Conservation (phyloP, 1,140 invertebrate genomes). For the Leptopilina boulardi region DNA sequence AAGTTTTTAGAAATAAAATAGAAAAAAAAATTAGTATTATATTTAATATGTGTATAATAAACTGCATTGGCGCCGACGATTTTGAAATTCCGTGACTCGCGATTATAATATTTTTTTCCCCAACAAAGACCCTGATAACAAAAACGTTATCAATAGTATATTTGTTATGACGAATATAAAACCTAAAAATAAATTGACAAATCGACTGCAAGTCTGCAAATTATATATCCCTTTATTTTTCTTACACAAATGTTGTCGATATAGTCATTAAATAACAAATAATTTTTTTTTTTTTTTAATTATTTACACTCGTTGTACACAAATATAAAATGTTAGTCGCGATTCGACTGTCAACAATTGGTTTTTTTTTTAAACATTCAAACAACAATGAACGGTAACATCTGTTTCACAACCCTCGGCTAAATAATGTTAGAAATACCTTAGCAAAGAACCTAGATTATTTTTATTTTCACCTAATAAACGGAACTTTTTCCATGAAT, state of each 20-base stretch:
- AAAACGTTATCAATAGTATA: neutral
- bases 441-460: constrained; percentile 34
- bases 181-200: constrained; percentile 1
- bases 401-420: constrained; percentile 59
- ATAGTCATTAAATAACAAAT: constrained; percentile 62
- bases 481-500: constrained; percentile 25
- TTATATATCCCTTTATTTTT: constrained; percentile 62
- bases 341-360: constrained; percentile 50
- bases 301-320: constrained; percentile 53
- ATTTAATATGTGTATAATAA: too few relatives aligned
- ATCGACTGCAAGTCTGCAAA: neutral
- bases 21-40: too few relatives aligned
- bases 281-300: constrained; percentile 37
- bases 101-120: neutral
- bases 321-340: constrained; percentile 52
- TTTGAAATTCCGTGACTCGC: constrained; percentile 27
- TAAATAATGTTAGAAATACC: constrained; percentile 50
- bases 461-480: constrained; percentile 35
- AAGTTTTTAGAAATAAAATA: too few relatives aligned
- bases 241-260: constrained; percentile 55
- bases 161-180: constrained; percentile 5
- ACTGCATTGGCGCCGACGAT: neutral
- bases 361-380: constrained; percentile 40
- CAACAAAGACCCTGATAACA: neutral
- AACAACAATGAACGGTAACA: constrained; percentile 52